These are phyloP conservation scores for Mycetomoellerius zeteki DNA, from an alignment of 1,140 invertebrate species.

Conservation along the genomic window DNA sequence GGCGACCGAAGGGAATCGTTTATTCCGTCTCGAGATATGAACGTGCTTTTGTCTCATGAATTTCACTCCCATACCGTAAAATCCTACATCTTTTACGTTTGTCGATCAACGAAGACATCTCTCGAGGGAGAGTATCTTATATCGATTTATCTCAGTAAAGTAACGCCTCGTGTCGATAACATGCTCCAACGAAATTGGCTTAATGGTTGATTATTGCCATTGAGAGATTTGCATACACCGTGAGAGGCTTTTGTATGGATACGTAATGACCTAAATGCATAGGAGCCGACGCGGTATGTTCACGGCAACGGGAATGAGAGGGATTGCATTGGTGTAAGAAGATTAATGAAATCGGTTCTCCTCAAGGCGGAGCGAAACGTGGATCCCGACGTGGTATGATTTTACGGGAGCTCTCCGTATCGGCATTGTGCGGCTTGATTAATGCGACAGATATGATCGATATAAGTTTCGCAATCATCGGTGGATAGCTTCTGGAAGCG, in stretches of 20 bases:
- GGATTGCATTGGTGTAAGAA: constrained; percentile 49
- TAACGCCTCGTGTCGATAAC: not conserved
- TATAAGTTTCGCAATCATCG: constrained; percentile 52
- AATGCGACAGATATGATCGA: constrained; percentile 62
- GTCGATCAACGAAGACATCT: not conserved
- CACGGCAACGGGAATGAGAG: constrained; percentile 22
- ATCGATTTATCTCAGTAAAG: not conserved
- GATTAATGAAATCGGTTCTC: constrained; percentile 57
- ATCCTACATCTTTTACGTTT: not conserved
- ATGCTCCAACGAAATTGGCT: constrained; percentile 8
- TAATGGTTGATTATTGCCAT: constrained; percentile 31
- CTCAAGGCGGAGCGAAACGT: constrained; percentile 10
- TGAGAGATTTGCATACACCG: constrained; percentile 52
- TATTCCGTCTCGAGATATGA: not conserved
- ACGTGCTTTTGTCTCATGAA: not conserved
- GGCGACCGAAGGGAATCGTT: constrained; percentile 25
- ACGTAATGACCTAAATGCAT: constrained; percentile 46
- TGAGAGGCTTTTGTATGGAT: constrained; percentile 33
- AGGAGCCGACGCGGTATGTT: constrained; percentile 17
- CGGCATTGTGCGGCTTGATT: constrained; percentile 51
- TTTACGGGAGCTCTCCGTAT: constrained; percentile 34
- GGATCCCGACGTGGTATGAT: constrained; percentile 21
- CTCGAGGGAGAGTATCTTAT: not conserved
- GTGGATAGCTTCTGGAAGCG: not conserved
- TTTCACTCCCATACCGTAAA: not conserved